Evolutionary conservation across 2,888 invertebrate species (phyloP), one percentile per base, ranked within the genome.

Genomic region (Argynnis bischoffii): DNA sequence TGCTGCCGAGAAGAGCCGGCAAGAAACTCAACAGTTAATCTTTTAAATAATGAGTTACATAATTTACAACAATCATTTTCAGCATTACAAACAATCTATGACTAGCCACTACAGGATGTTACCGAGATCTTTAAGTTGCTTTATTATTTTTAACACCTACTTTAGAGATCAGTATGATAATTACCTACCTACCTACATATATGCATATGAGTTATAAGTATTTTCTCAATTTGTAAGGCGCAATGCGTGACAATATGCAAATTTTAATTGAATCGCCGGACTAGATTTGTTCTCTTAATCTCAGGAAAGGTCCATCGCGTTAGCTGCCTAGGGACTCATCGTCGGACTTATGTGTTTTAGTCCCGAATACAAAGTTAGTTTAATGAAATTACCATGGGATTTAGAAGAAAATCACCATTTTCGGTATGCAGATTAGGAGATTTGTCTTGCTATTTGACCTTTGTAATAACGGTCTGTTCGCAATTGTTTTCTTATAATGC

Each of bases 181-280:
- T 31, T 35, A 51, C 51, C 13, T 53, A 61, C 50, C 51, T 18
- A 26, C 26, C 26, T 21, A n/a, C n/a, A 2, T 2, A 14, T 53
- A 47, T 55, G 46, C 16, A 56, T 8, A 55, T 59, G 14, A 56
- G 56, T 53, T 53, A 63, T 53, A 16, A 61, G 60, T 55, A 63
- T 69, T 69, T 69, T 72, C 63, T 65, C 70, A 57, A 75, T 79
- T 76, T 77, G 76, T 76, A 69, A 68, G 72, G 72, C 66, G 71
- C 76, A 77, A 76, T 69, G 71, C 70, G 70, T 61, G 72, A 76
- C 78, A 76, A 76, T 84, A 87, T 87, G 87, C 81, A 85, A 87
- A 88, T 88, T 87, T 83, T 83, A 86, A 88, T 87, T 87, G 84
- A 88, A 88, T 86, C 81, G 82, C 79, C 76, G 77, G 75, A 77